These are phyloP conservation scores for Hafferia zeledoni DNA, from an alignment of 2,797 vertebrate species.

Conservation along the genomic window DNA sequence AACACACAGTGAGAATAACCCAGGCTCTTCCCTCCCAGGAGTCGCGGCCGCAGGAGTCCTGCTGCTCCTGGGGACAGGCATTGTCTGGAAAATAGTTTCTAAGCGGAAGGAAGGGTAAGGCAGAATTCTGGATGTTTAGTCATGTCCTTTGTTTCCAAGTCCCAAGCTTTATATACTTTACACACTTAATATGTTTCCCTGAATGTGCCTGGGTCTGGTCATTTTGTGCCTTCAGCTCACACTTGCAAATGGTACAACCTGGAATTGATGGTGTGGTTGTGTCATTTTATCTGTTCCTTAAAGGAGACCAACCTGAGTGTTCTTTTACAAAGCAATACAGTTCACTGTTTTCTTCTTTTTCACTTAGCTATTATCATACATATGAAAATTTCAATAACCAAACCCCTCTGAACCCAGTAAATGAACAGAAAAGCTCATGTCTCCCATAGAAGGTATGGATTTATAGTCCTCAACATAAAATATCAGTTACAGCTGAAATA, in stretches of 20 bases:
- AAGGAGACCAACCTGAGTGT: background rate
- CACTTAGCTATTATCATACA: slow-evolving; percentile 64
- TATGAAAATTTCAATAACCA: background rate
- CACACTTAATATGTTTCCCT: background rate
- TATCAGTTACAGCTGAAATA: background rate
- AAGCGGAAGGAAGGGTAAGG: slow-evolving; percentile 74
- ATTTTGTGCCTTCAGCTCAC: background rate
- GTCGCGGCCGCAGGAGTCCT: background rate
- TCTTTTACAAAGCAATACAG: background rate
- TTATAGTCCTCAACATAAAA: background rate
- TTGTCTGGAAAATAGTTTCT: slow-evolving; percentile 34
- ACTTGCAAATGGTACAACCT: background rate
- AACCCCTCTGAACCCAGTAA: background rate
- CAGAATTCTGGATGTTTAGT: background rate
- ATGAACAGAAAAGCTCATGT: background rate
- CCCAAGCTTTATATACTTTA: fast-evolving
- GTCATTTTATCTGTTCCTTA: background rate
- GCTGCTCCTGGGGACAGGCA: slow-evolving; percentile 44
- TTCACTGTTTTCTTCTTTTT: background rate
- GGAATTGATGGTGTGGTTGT: background rate
- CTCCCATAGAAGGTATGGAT: slow-evolving; percentile 57
- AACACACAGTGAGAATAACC: background rate
- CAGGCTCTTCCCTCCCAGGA: background rate
- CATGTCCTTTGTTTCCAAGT: background rate
- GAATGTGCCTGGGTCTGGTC: too few species aligned